Evolutionary conservation across 2,113 vertebrate species (phyloP).

Genomic region (Boleophthalmus pectinirostris): DNA sequence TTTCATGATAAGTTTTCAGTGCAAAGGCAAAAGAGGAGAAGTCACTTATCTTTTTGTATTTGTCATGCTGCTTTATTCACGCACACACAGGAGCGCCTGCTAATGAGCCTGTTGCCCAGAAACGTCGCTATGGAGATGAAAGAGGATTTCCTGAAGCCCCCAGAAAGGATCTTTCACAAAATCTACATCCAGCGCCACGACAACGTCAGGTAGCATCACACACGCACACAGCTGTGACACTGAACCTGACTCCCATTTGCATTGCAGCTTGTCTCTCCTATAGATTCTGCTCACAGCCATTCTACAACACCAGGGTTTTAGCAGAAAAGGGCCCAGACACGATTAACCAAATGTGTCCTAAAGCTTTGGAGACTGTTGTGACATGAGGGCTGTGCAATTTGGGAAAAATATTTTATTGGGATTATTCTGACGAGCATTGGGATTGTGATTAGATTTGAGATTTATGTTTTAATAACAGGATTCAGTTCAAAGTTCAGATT

Average conservation of each 20-base stretch:
- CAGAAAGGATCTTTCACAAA: conserved; percentile 99
- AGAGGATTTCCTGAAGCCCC: conserved; percentile 97
- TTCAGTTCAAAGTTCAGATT: too few species aligned
- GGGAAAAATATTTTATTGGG: too few species aligned
- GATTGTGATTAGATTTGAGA: too few species aligned
- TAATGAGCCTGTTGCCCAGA: conserved; percentile 98
- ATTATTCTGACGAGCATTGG: too few species aligned
- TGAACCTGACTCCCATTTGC: conserved; percentile 10
- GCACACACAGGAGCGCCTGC: conserved; percentile 86
- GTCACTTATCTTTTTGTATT: conserved; percentile 25
- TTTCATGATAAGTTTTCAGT: conserved; percentile 37
- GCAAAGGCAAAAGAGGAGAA: conserved; percentile 32
- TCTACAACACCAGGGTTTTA: conserved; percentile 20
- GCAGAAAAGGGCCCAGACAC: conserved; percentile 10
- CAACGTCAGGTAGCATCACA: conserved; percentile 90
- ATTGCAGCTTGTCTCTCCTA: conserved; percentile 1
- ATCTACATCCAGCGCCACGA: conserved; percentile 99
- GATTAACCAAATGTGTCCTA: conserved; percentile 34
- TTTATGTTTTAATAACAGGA: too few species aligned
- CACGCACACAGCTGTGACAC: neutral
- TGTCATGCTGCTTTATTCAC: conserved; percentile 27
- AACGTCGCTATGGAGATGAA: conserved; percentile 99
- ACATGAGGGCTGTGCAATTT: neutral
- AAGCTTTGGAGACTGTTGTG: conserved; percentile 22
- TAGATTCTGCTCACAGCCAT: conserved; percentile 4